Base-by-base conservation (phyloP, 1,140 invertebrate species). In the Venustaconcha ellipsiformis region DNA sequence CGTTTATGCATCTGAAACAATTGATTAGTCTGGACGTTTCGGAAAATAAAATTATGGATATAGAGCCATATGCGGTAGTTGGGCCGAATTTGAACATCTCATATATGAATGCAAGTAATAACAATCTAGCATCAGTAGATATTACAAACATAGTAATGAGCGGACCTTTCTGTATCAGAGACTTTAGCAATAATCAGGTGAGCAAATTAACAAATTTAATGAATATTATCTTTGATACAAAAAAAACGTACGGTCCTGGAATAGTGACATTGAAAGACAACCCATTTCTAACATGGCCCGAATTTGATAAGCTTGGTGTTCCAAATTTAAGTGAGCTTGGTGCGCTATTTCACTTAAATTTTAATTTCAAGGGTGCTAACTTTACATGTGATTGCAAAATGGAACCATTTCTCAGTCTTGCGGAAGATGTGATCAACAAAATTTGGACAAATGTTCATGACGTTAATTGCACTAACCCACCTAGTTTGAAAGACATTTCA, bases 331-430 rank as follows among this genome's bases (percentile, higher is more conserved):
- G 14, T 6, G 57, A 76, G 62, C 68, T 76, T 15, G 74, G 74
- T 37, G 23, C 65, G 14, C 48, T 76, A 14, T 13, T 76, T 14
- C 18, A 23, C 0, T 67, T 69, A 60, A 57, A 63, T 20, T 71
- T 76, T 71, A 26, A 70, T 60, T 67, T 71, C 18, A n/a, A 57
- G 59, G 74, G 63, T 0, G 60, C 56, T 4, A 48, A 60, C 37
- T 18, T 76, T 12, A 55, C 14, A 12, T 76, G 74, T 66, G 74
- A 76, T 57, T 76, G 74, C 59, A 37, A 66, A 55, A 26, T 76
- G 14, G 18, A 71, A 30, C 59, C 67, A 59, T 66, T 76, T 71
- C 58, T 76, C 23, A 66, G 55, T 20, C 57, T 71, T 48, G 18
- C 63, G 1, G 13, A 48, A 57, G 57, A 66, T 23, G 55, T 76